A percentile compares a stretch with the other conserved stretches of the same genome.
Evolutionary conservation across 2,888 invertebrate species (phyloP).

Genomic region (Serripes groenlandicus): DNA sequence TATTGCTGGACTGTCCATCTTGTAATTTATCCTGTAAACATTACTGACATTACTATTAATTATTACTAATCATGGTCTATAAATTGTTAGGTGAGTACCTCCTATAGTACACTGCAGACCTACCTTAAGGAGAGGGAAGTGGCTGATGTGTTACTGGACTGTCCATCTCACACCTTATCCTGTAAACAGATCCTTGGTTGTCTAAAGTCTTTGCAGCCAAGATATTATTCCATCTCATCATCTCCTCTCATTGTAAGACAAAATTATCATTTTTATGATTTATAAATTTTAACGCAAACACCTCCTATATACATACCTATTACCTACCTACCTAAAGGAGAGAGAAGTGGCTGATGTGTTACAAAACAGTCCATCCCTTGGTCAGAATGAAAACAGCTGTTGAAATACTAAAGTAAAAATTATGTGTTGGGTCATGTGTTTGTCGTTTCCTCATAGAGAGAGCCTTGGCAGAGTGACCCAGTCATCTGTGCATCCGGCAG

Average conservation of each 20-base stretch:
- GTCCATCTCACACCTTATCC: constrained; percentile 45
- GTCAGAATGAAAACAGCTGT: constrained; percentile 52
- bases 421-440: no score
- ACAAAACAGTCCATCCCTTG: constrained; percentile 49
- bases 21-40: constrained; percentile 49
- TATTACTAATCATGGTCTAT: no score
- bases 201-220: constrained; percentile 75
- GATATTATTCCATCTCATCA: constrained; percentile 81
- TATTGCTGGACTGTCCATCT: constrained; percentile 64
- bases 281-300: no score
- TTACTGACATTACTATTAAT: constrained; percentile 70
- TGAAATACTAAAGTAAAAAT: no score
- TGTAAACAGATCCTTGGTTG: constrained; percentile 62
- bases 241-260: constrained; percentile 72
- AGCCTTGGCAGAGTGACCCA: no score
- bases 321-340: constrained; percentile 63
- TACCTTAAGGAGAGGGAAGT: constrained; percentile 73
- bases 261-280: no score
- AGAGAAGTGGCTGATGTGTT: constrained; percentile 75
- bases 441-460: no score
- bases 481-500: no score
- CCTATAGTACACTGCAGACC: constrained; percentile 6
- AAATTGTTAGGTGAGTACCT: no score
- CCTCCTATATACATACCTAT: no score
- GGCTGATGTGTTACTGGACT: constrained; percentile 71